These are phyloP conservation scores for Chalcosyrphus nemorum DNA, from an alignment of 2,888 invertebrate genomes.

Conservation along the genomic window DNA sequence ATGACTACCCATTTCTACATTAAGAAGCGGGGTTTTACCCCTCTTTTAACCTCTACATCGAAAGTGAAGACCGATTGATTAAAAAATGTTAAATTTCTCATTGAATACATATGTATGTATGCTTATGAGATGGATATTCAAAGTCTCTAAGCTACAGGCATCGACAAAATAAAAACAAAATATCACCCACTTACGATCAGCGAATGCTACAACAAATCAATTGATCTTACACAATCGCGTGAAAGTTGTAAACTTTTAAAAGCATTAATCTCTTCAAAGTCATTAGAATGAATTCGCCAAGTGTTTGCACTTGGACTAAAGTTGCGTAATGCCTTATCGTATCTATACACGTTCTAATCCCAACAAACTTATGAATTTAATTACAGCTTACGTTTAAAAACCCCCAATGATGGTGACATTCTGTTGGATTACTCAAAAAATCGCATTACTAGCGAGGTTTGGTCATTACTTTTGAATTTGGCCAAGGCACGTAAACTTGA, in stretches of 20 bases:
- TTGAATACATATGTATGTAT: too few relatives aligned
- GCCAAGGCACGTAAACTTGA: slow-evolving; percentile 92
- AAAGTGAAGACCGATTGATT: too few relatives aligned
- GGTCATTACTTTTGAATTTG: slow-evolving; percentile 90
- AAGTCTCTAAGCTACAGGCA: background rate
- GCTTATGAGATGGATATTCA: too few relatives aligned
- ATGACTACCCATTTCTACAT: too few relatives aligned
- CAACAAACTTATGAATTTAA: slow-evolving; percentile 18
- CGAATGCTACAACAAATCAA: background rate
- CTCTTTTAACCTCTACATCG: too few relatives aligned
- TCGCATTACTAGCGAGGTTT: slow-evolving; percentile 90
- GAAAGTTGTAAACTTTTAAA: background rate
- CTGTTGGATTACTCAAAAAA: slow-evolving; percentile 99
- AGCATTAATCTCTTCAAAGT: background rate
- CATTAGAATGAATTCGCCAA: background rate
- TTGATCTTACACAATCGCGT: background rate
- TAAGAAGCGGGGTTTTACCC: too few relatives aligned
- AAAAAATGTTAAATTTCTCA: background rate
- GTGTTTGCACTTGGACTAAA: background rate
- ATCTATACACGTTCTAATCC: background rate
- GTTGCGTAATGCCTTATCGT: background rate
- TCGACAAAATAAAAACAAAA: background rate
- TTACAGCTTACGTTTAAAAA: slow-evolving; percentile 87
- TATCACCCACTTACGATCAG: background rate
- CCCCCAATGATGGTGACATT: slow-evolving; percentile 94